Conservation (phyloP, 1,140 invertebrate genomes). For the Drosophila takahashii region DNA sequence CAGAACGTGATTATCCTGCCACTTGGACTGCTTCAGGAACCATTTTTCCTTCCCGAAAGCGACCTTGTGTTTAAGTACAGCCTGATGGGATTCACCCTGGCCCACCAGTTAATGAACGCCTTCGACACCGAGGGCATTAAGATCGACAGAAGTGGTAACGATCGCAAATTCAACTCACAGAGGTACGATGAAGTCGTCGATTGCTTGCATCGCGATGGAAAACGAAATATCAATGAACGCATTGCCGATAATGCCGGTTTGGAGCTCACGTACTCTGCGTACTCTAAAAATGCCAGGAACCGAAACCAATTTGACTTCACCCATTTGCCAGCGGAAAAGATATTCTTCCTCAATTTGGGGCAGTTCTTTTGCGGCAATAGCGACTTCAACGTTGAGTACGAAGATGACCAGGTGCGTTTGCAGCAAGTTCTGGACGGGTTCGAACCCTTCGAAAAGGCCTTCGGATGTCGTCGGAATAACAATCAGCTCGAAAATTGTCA, state of each 20-base stretch:
- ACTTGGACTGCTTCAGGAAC: neutral
- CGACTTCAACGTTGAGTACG: conserved; percentile 31
- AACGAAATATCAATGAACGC: conserved; percentile 55
- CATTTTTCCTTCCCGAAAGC: neutral
- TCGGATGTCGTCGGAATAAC: conserved; percentile 27
- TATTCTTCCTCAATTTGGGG: conserved; percentile 70
- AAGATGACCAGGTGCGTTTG: conserved; percentile 51
- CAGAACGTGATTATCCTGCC: neutral
- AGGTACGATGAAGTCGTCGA: conserved; percentile 14
- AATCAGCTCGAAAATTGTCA: conserved; percentile 39
- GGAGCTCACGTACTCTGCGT: conserved; percentile 52
- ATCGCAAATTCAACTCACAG: neutral
- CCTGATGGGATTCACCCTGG: neutral
- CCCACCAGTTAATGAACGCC: neutral
- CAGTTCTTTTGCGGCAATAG: conserved; percentile 68
- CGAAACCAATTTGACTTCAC: conserved; percentile 28
- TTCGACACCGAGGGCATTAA: neutral
- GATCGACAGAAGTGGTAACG: neutral
- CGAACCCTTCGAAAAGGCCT: conserved; percentile 36
- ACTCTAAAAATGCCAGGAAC: conserved; percentile 22
- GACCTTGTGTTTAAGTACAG: neutral
- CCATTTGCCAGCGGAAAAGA: conserved; percentile 28
- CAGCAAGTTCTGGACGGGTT: conserved; percentile 53
- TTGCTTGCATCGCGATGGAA: conserved; percentile 44
- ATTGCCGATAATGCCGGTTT: conserved; percentile 61